Evolutionary conservation across 2,113 vertebrate genomes (phyloP).

Genomic region (Ammodramus savannarum): DNA sequence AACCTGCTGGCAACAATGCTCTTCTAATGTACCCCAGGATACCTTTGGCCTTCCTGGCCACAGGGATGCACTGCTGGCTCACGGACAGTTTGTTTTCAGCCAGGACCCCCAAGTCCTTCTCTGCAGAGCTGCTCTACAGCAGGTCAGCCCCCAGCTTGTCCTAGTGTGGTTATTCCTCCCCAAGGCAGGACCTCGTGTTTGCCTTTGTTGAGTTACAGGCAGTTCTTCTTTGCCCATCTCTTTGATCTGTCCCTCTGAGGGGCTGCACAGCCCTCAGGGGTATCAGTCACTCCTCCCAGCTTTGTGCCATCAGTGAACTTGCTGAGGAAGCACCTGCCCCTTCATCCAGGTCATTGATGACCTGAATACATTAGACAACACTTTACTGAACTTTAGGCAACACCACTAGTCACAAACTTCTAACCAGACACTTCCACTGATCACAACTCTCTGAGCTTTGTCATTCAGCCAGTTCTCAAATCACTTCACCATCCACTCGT

Average conservation of each 20-base stretch:
- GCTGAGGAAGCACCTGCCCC: not conserved
- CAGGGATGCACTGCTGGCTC: not conserved
- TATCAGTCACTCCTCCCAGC: rapidly evolving
- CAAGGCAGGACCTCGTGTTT: not conserved
- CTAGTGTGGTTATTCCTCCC: not conserved
- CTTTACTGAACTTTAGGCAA: not conserved
- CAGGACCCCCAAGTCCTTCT: not conserved
- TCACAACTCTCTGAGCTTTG: not conserved
- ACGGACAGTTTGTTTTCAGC: too few relatives aligned
- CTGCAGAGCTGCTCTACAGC: not conserved
- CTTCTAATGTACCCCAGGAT: not conserved
- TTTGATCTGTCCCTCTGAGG: not conserved
- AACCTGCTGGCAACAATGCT: not conserved
- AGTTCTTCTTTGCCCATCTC: not conserved
- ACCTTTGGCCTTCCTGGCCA: not conserved
- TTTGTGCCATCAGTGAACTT: not conserved
- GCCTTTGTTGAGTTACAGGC: not conserved
- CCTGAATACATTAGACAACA: not conserved
- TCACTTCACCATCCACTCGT: not conserved
- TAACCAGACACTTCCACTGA: not conserved
- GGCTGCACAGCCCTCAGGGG: not conserved
- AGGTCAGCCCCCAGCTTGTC: not conserved
- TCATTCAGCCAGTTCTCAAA: not conserved
- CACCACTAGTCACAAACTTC: not conserved
- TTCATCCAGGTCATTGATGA: not conserved